Evolutionary conservation across 23 tunicate species (phyloP).

Genomic region (Phallusia fumigata): DNA sequence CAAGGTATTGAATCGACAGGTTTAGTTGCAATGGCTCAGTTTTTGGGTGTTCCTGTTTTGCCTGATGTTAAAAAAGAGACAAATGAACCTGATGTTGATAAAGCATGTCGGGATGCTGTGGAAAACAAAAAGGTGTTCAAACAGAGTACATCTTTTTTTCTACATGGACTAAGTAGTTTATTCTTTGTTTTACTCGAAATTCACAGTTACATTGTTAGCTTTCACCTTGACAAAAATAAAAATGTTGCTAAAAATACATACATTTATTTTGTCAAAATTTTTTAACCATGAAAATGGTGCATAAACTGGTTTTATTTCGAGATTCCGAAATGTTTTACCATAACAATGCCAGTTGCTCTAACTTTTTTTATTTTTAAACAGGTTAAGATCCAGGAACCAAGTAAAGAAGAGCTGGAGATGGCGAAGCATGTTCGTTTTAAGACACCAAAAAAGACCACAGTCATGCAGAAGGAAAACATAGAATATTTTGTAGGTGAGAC

Average conservation of each 20-base stretch:
- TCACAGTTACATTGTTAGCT: no score
- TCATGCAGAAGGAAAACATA: conserved; percentile 58
- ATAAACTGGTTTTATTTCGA: no score
- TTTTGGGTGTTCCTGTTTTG: conserved; percentile 18
- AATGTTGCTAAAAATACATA: no score
- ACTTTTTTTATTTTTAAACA: background rate
- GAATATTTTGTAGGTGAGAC: conserved; percentile 89
- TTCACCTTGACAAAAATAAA: no score
- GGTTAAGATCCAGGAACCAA: conserved; percentile 31
- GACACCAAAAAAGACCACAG: conserved; percentile 71
- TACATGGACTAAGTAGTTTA: background rate
- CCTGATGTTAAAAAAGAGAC: conserved; percentile 17
- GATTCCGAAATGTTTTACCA: no score
- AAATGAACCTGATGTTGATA: conserved; percentile 30
- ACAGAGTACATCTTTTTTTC: background rate
- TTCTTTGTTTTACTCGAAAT: no score
- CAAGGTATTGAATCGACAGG: background rate
- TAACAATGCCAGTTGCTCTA: no score
- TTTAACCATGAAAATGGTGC: no score
- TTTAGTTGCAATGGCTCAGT: conserved; percentile 12
- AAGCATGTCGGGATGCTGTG: background rate
- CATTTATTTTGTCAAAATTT: no score
- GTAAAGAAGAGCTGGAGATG: conserved; percentile 66
- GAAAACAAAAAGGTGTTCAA: background rate
- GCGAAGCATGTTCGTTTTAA: conserved; percentile 81